Evolutionary conservation across 2,113 vertebrate genomes (phyloP).

Genomic region (Saimiri boliviensis): DNA sequence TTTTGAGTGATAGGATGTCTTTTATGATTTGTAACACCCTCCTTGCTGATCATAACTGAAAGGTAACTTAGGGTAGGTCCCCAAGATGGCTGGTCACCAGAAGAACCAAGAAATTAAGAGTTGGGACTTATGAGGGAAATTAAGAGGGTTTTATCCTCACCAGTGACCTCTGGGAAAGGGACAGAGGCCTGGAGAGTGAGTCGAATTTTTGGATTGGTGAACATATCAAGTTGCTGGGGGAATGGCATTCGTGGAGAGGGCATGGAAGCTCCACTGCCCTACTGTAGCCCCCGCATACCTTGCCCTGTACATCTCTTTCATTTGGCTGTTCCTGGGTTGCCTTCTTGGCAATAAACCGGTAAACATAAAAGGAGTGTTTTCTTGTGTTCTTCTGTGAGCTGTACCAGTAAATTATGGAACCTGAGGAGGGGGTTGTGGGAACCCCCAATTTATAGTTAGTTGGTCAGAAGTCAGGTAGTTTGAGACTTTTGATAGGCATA

Average conservation of each 20-base stretch:
- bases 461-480: not conserved
- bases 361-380: not conserved
- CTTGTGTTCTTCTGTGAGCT: not conserved
- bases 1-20: not conserved
- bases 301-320: not conserved
- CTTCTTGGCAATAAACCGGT: not conserved
- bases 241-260: not conserved
- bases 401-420: not conserved
- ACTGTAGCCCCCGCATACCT: not conserved
- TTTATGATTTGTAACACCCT: not conserved
- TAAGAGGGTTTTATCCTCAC: not conserved
- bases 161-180: not conserved
- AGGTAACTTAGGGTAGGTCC: not conserved
- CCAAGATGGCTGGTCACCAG: not conserved
- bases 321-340: not conserved
- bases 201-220: not conserved
- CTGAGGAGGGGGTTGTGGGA: not conserved
- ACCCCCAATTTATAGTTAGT: not conserved
- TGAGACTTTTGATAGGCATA: not conserved
- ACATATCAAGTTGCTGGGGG: not conserved
- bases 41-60: not conserved
- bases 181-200: not conserved
- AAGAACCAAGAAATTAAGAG: not conserved
- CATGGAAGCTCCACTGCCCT: not conserved
- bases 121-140: not conserved